Evolutionary conservation across 2,113 vertebrate genomes (phyloP).

Genomic region (Vulpes lagopus): DNA sequence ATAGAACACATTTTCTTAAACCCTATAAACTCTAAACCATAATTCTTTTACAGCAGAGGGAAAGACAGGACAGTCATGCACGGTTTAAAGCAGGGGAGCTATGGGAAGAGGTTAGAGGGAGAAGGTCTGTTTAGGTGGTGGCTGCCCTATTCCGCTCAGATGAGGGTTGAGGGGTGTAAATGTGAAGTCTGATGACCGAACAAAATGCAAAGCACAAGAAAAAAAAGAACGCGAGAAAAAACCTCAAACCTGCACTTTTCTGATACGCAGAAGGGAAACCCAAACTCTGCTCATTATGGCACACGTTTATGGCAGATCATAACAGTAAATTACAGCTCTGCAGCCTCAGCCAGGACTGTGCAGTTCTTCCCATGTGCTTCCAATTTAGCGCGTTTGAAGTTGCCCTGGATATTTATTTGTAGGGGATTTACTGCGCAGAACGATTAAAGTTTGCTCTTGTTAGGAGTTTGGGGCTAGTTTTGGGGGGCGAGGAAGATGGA

Average conservation of each 20-base stretch:
- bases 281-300: constrained; percentile 88
- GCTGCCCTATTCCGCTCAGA: constrained; percentile 77
- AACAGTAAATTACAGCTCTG: constrained; percentile 90
- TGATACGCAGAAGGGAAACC: constrained; percentile 88
- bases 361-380: constrained; percentile 89
- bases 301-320: constrained; percentile 91
- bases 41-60: constrained; percentile 74
- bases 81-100: constrained; percentile 22
- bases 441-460: constrained; percentile 89
- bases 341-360: constrained; percentile 86
- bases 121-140: constrained; percentile 13
- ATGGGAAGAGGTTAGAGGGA: constrained; percentile 37
- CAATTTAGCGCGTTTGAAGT: constrained; percentile 91
- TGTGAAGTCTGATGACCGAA: constrained; percentile 82
- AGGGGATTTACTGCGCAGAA: constrained; percentile 87
- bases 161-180: constrained; percentile 4
- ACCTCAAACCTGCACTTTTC: constrained; percentile 82
- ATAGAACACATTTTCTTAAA: constrained; percentile 73
- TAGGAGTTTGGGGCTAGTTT: constrained; percentile 83
- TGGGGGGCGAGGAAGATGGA: constrained; percentile 42
- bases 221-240: constrained; percentile 7
- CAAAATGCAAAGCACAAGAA: constrained; percentile 84
- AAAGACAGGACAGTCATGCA: constrained; percentile 60
- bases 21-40: constrained; percentile 73
- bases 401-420: constrained; percentile 90